phyloP scores from a whole-genome alignment of 2,113 vertebrate genomes.

The Asarcornis scutulata region DNA sequence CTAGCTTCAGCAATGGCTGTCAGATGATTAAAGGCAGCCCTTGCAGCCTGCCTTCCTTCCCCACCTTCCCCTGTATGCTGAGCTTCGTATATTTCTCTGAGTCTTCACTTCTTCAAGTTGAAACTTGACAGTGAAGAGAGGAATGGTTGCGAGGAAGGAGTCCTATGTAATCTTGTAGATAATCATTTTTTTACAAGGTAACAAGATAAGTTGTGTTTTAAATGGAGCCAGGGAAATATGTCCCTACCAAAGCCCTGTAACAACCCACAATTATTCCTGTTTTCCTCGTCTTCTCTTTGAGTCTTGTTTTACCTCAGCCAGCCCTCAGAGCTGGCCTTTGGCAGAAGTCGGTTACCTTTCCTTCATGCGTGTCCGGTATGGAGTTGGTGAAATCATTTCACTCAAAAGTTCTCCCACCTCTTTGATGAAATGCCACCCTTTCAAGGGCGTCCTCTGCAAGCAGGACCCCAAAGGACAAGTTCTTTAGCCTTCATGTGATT shows the following conservation, averaged over 20 bases:
- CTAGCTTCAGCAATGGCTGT: not conserved
- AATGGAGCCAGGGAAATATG: not conserved
- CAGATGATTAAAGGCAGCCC: not conserved
- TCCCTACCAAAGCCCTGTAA: fast-evolving
- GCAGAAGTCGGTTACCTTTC: not conserved
- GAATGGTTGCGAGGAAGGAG: not conserved
- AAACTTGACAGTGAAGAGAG: not conserved
- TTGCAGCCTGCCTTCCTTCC: not conserved
- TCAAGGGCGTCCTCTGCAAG: not conserved
- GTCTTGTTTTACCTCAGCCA: not conserved
- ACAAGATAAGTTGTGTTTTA: not conserved
- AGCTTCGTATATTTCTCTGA: not conserved
- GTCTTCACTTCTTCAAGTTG: not conserved
- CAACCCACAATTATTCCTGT: not conserved
- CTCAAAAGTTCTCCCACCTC: not conserved
- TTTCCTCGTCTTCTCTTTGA: not conserved
- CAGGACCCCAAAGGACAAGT: not conserved
- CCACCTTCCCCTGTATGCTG: not conserved
- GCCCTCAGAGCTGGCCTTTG: not conserved
- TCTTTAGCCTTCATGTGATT: not conserved
- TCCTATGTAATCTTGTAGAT: not conserved
- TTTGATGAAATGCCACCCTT: not conserved
- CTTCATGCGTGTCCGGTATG: fast-evolving
- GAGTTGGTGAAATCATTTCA: not conserved
- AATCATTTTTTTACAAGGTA: not conserved